Base-by-base conservation (phyloP, 2,888 invertebrate genomes). In the Polia nebulosa region DNA sequence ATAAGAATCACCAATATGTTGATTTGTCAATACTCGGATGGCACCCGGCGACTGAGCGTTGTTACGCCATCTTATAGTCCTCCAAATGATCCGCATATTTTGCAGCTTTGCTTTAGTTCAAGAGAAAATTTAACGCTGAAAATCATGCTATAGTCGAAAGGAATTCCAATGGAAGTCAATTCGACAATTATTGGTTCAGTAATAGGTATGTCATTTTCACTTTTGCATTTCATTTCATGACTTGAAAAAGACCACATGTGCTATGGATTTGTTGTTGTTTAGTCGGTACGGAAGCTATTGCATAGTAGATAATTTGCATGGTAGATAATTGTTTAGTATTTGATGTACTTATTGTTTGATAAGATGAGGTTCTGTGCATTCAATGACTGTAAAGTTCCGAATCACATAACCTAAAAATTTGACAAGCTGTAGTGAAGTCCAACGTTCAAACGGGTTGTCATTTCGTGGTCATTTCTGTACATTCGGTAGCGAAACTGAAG, bases 11-110 rank as follows among this genome's bases (percentile, higher is more conserved):
- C 88, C 88, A 88, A 83, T 89, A 90, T 84, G 93, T 93, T 93
- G 95, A 95, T 95, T 95, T 95, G 93, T 95, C 95, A 94, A 95
- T 95, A 94, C 89, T 89, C 86, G 51, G 89, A 89, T 93, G 92
- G 92, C 92, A 95, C 94, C 95, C 95, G 95, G 95, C 95, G 94
- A 95, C 95, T 88, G 92, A 93, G 94, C 94, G 94, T 94, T 95
- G 93, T 95, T 96, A 96, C 96, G 96, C 96, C 96, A 96, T 96
- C 93, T 96, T 96, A 95, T 74, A 92, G 93, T 93, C 92, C 90
- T 93, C 92, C 91, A 94, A 94, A 93, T 91, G 93, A 92, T 94
- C 87, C 92, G 92, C 95, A 93, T 93, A 93, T 95, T 95, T 94
- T 91, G 88, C 92, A 91, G 92, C 90, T 92, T 93, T 89, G 73